Evolutionary conservation across 2,888 invertebrate species (phyloP), one percentile per base, ranked within the genome.

Genomic region (Eledona agricola): DNA sequence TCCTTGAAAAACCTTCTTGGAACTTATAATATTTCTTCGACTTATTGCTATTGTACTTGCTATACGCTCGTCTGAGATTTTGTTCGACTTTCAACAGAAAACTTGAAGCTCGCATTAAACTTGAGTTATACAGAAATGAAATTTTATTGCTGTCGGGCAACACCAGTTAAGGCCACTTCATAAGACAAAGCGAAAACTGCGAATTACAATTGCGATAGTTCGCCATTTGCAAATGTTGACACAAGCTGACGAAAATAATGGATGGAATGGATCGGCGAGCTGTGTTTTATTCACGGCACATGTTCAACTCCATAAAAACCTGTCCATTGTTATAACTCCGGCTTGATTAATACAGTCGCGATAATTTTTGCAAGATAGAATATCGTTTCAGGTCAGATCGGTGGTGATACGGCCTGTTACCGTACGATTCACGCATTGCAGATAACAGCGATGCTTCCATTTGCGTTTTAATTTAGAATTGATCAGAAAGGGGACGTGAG

Each of bases 381-480:
- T 34, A 45, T 34, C 32, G 28, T 40, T 32, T 22, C 12, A 45
- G 22, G 20, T 25, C 20, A 13, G 23, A 31, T 31, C 12, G 37
- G 37, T 19, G 29, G 29, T 28, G 42, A 45, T 43, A 51, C 51
- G 25, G 45, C 20, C 37, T 35, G 43, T 37, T 51, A 51, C 45
- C 43, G 28, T 51, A 51, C n/a, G n/a, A 52, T 53, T 47, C 49
- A 51, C 57, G 57, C 57, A 57, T 43, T 57, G 57, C 57, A 55
- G 57, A 57, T 55, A 55, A 43, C 51, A 38, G 34, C 42, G 35
- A 49, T 54, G 57, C 54, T 46, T 57, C 55, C 51, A 57, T 57
- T 57, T 54, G 51, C 46, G 57, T 38, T 57, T 57, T 57, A 57
- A 57, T 57, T 57, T 57, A 37, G 54, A 55, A 51, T 42, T 57